Base-by-base conservation (phyloP, 2,797 vertebrate species). In the Gymnoscopelus microlampas region DNA sequence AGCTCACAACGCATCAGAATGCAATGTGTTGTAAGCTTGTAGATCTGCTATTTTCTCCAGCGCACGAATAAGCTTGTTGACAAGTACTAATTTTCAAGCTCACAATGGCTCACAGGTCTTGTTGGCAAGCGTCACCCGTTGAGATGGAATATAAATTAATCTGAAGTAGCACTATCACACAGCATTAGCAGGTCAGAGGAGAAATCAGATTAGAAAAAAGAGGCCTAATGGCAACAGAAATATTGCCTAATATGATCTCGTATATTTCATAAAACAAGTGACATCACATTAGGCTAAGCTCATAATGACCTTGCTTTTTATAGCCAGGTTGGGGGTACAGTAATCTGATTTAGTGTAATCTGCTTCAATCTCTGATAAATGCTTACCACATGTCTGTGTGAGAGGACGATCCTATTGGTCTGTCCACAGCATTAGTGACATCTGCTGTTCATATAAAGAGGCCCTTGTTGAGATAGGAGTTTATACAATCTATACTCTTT, bases 281-380 rank as follows among this genome's bases (percentile, higher is more conserved):
- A 89, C 86, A 91, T 92, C 87, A 92, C 86, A 88, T 7, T 76
- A 82, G 78, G 87, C 85, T 94, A 94, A 94, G 87, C 93, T 90
- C 74, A 85, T 94, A 94, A 94, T 89, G 92, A 94, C 93, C 92
- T 93, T 93, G 91, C 91, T 88, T 93, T 94, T 93, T 92, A 93
- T 93, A 92, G 89, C 86, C 81, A 86, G 90, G 91, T 89, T 88
- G 80, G 80, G 39, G 78, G 90, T 88, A 68, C 82, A 77, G 79
- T 95, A 94, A 95, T 94, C 93, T 92, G 92, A 92, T 93, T 94
- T 92, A 80, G 81, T 77, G 84, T 95, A 94, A 95, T 94, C 94
- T 93, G 88, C 82, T 91, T 68, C 88, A 93, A 94, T 94, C 93
- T 92, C 86, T 87, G 80, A 92, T 93, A 93, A 93, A 93, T 92